Evolutionary conservation across 2,113 vertebrate genomes (phyloP).

Genomic region (Crotalus viridis): DNA sequence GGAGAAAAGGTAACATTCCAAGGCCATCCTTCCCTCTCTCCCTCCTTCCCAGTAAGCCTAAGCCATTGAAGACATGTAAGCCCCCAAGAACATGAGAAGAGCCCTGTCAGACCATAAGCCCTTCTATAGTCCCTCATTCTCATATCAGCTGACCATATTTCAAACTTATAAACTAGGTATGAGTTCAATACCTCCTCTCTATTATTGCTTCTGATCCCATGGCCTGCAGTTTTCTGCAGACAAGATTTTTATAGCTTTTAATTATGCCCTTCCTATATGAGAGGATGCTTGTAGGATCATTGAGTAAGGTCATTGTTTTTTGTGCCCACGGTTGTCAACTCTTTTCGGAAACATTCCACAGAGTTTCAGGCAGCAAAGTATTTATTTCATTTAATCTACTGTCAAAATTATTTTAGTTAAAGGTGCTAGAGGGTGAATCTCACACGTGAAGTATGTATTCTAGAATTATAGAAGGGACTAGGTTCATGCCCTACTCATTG

Average conservation of each 20-base stretch:
- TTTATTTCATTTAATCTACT: background rate
- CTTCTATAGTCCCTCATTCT: background rate
- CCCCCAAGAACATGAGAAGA: background rate
- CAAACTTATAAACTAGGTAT: background rate
- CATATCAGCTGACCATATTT: background rate
- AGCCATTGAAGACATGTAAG: background rate
- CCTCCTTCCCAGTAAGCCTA: background rate
- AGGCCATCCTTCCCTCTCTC: background rate
- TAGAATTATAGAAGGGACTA: background rate
- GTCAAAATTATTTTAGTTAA: background rate
- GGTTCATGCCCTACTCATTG: background rate
- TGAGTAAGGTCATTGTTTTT: background rate
- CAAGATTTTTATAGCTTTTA: background rate
- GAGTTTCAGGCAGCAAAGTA: background rate
- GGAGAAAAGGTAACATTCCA: slow-evolving; percentile 87
- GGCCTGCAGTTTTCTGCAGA: background rate
- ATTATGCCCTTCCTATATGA: background rate
- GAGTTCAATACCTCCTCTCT: background rate
- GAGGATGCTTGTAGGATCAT: background rate
- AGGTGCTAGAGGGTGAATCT: background rate
- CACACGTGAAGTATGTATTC: background rate
- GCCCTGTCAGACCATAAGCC: background rate
- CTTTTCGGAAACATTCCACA: background rate
- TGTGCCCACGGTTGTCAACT: background rate
- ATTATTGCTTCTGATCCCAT: background rate